Evolutionary conservation across 2,888 invertebrate genomes (phyloP).

Genomic region (Calliopum simillimum): DNA sequence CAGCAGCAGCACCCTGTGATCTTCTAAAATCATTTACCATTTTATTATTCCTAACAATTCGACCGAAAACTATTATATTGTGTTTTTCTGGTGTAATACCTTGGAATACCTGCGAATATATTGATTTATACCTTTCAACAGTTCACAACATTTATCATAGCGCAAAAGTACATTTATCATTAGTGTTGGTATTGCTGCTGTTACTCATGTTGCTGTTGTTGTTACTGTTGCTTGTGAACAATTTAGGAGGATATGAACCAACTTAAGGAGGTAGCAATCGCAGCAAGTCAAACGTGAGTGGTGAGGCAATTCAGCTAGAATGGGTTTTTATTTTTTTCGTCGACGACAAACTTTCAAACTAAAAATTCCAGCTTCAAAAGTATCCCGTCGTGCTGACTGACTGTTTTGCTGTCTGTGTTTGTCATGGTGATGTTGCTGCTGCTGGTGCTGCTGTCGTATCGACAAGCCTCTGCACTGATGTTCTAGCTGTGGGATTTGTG

Average conservation of each 20-base stretch:
- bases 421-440: slow-evolving; percentile 29
- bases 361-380: slow-evolving; percentile 24
- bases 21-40: slow-evolving; percentile 30
- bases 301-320: slow-evolving; percentile 1
- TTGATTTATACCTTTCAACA: slow-evolving; percentile 66
- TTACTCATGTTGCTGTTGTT: slow-evolving; percentile 11
- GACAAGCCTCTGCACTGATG: background rate
- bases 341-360: slow-evolving; percentile 14
- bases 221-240: slow-evolving; percentile 30
- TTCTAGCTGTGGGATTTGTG: slow-evolving; percentile 57
- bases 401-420: slow-evolving; percentile 26
- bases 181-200: slow-evolving; percentile 43
- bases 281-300: slow-evolving; percentile 7
- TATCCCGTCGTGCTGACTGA: slow-evolving; percentile 40
- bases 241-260: slow-evolving; percentile 18
- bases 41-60: slow-evolving; percentile 25
- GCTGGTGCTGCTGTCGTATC: background rate
- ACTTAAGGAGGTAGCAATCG: slow-evolving; percentile 9
- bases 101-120: background rate
- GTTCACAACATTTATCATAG: slow-evolving; percentile 68
- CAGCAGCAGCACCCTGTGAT: slow-evolving; percentile 20
- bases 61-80: slow-evolving; percentile 14
- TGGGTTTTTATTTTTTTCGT: background rate
- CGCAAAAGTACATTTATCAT: slow-evolving; percentile 68
- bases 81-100: background rate